Evolutionary conservation across 1,140 invertebrate species (phyloP).

Genomic region (Eumeta japonica): DNA sequence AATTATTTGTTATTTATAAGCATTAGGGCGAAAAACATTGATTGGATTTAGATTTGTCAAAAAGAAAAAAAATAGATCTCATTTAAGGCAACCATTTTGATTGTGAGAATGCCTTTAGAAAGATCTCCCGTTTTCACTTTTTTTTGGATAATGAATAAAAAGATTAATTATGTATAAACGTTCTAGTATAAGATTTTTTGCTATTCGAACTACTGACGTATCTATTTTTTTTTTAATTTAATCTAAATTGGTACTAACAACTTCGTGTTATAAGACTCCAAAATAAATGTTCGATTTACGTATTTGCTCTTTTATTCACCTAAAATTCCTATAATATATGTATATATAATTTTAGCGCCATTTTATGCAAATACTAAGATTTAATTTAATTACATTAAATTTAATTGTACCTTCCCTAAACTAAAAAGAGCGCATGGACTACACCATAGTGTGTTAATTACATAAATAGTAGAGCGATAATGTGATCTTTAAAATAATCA

Average conservation of each 20-base stretch:
- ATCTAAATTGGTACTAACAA: slow-evolving; percentile 42
- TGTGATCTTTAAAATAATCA: no score
- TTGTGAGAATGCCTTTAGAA: slow-evolving; percentile 31
- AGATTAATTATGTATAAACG: slow-evolving; percentile 18
- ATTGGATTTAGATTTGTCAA: slow-evolving; percentile 37
- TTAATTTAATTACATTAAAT: no score
- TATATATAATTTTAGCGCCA: no score
- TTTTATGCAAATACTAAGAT: no score
- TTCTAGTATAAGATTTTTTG: no score
- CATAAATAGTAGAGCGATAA: no score
- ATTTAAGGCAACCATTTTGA: slow-evolving; percentile 32
- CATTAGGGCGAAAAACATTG: slow-evolving; percentile 34
- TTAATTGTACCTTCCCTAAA: no score
- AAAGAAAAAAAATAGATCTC: slow-evolving; percentile 54
- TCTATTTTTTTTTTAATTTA: slow-evolving; percentile 20
- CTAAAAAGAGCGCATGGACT: no score
- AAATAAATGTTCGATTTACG: no score
- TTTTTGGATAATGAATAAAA: slow-evolving; percentile 29
- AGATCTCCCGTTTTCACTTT: slow-evolving; percentile 46
- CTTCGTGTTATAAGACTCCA: slow-evolving; percentile 37
- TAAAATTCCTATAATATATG: no score
- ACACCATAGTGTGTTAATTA: no score
- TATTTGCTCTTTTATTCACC: no score
- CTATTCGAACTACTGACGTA: slow-evolving; percentile 26
- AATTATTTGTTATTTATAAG: slow-evolving; percentile 23